phyloP scores from a whole-genome alignment of 2,888 invertebrate genomes.

The Congeria kusceri region DNA sequence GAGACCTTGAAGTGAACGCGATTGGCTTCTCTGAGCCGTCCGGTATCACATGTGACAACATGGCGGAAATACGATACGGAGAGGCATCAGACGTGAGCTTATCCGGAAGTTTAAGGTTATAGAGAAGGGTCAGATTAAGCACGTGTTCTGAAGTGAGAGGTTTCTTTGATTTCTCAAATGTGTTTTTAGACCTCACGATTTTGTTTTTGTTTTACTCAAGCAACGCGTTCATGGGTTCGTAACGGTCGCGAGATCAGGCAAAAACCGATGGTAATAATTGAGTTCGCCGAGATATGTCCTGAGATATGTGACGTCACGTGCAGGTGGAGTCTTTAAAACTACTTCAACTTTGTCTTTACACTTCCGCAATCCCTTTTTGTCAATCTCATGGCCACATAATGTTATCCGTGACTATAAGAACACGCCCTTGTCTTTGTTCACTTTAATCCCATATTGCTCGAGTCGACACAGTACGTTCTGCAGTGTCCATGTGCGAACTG shows the following conservation, averaged over 20 bases:
- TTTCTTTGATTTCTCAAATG: slow-evolving; percentile 55
- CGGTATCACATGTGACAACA: slow-evolving; percentile 2
- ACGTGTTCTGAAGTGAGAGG: slow-evolving; percentile 61
- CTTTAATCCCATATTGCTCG: too few relatives aligned
- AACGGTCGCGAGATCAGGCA: slow-evolving; percentile 25
- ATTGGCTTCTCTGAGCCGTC: slow-evolving; percentile 1
- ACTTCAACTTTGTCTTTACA: slow-evolving; percentile 15
- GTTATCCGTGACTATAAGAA: slow-evolving; percentile 23
- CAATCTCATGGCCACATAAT: slow-evolving; percentile 37
- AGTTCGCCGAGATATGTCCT: slow-evolving; percentile 27
- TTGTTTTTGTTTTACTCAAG: slow-evolving; percentile 4
- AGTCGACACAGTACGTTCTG: too few relatives aligned
- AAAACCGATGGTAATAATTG: slow-evolving; percentile 26
- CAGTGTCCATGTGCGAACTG: slow-evolving; percentile 15
- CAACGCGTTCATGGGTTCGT: slow-evolving; percentile 27
- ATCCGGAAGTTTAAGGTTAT: slow-evolving; percentile 74
- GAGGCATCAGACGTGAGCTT: slow-evolving; percentile 84
- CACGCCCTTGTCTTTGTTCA: slow-evolving; percentile 30
- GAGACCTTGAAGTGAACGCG: neutral
- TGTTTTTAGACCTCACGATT: slow-evolving; percentile 1
- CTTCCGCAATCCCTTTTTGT: slow-evolving; percentile 12
- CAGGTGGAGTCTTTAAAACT: slow-evolving; percentile 17
- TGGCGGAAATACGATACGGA: slow-evolving; percentile 62
- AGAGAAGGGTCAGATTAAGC: slow-evolving; percentile 79
- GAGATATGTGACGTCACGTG: slow-evolving; percentile 20